Evolutionary conservation across 2,113 vertebrate genomes (phyloP), one percentile per base, ranked within the genome.

Genomic region (Cyprinodon variegatus): DNA sequence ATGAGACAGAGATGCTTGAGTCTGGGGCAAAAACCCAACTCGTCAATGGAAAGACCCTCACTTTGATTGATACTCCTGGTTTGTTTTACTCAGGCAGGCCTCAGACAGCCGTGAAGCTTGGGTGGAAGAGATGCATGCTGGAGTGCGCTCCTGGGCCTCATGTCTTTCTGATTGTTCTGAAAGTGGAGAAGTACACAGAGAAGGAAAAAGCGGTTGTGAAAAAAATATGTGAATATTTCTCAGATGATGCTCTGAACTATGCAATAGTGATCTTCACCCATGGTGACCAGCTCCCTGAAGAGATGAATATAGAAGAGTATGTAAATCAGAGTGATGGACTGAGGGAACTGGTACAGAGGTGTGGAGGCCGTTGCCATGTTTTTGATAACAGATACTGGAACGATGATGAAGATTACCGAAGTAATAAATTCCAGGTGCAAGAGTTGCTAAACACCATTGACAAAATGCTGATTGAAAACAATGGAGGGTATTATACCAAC

Each of bases 1-100:
- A 70, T 67, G 0, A 67, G 10, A 48, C 3, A 38, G 66, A 50
- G 3, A 2, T 14, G 3, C 36, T 15, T 72, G 57, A 48, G 22
- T 67, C 76, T 38, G 29, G 61, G 1, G 17, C 50, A 0, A 2
- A 59, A 22, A 78, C 64, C 17, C 77, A 45, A 50, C 29, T 1
- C 11, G 17, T 89, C 14, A 38, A 78, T 12, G 83, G 83, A 2
- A 82, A 4, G 20, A 65, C 8, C 14, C 7, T 88, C 36, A 80
- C 71, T 36, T 43, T 89, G 14, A 77, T 88, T 0, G 83, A 91
- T 64, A 88, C 83, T 3, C 89, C 83, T 13, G 84, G 88, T 14
- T 60, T 88, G 17, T 77, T 81, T 22, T 81, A 82, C 62, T 65
- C 76, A 4, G 22, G 5, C 0, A 65, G 4, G 4, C 10, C 78